Conservation (phyloP, 1,140 invertebrate genomes). For the Oncopodura yosiiana region DNA sequence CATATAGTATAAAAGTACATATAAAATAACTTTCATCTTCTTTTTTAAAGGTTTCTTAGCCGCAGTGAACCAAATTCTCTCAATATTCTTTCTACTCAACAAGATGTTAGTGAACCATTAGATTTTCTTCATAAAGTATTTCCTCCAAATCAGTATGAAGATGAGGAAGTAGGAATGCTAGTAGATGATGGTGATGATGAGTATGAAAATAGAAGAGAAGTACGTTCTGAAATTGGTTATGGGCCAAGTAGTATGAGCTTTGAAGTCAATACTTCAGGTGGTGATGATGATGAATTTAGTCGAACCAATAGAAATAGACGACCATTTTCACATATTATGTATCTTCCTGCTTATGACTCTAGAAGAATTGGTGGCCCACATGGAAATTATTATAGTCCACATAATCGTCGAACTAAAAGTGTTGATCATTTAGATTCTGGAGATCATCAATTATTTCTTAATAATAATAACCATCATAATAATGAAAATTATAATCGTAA, state of each 20-base stretch:
- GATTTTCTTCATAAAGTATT: slow-evolving; percentile 12
- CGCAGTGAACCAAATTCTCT: slow-evolving; percentile 66
- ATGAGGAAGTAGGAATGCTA: slow-evolving; percentile 9
- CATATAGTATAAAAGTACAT: too few relatives aligned
- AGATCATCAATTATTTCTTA: slow-evolving; percentile 2
- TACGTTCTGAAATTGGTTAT: slow-evolving; percentile 34
- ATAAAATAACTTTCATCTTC: too few relatives aligned
- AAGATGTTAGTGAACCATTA: slow-evolving; percentile 2
- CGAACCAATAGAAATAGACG: slow-evolving; percentile 27
- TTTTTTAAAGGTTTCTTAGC: too few relatives aligned
- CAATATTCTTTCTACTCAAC: slow-evolving; percentile 39
- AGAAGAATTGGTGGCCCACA: slow-evolving; percentile 27
- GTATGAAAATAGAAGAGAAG: slow-evolving; percentile 1
- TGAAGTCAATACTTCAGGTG: slow-evolving; percentile 3
- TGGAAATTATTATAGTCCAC: not conserved
- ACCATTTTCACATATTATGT: slow-evolving; percentile 60
- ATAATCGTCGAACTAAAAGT: slow-evolving; percentile 33
- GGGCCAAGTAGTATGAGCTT: slow-evolving; percentile 32
- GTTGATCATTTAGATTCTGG: slow-evolving; percentile 31
- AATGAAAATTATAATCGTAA: too few relatives aligned
- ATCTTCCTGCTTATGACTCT: slow-evolving; percentile 56
- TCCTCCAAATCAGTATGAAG: slow-evolving; percentile 10
- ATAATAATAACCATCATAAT: not conserved
- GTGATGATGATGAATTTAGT: not conserved
- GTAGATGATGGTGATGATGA: slow-evolving; percentile 13